These are phyloP conservation scores for Chroicocephalus ridibundus DNA, from an alignment of 2,113 vertebrate species.

Conservation along the genomic window DNA sequence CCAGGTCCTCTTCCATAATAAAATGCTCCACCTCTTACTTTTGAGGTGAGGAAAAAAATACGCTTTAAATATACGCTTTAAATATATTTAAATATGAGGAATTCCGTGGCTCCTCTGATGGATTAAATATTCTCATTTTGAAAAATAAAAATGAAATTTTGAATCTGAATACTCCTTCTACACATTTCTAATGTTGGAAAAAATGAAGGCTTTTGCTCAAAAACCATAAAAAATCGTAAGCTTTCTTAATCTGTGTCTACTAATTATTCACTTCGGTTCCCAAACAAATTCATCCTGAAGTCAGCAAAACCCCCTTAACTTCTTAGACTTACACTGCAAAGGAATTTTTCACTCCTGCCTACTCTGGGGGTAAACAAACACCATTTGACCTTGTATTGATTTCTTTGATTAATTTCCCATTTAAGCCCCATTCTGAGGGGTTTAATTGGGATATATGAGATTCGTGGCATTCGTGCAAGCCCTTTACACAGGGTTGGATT, in stretches of 20 bases:
- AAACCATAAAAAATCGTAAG: not conserved
- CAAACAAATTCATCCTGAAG: not conserved
- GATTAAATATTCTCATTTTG: not conserved
- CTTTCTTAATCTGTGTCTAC: not conserved
- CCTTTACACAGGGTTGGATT: not conserved
- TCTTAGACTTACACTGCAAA: not conserved
- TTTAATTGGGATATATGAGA: slow-evolving; percentile 2
- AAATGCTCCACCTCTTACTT: not conserved
- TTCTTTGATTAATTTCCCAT: slow-evolving; percentile 41
- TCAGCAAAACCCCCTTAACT: slow-evolving; percentile 19
- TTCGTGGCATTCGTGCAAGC: not conserved
- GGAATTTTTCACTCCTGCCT: not conserved
- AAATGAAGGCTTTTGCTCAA: not conserved
- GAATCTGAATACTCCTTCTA: not conserved
- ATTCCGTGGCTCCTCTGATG: not conserved
- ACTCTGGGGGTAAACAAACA: not conserved
- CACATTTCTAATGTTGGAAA: not conserved
- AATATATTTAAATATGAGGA: not conserved
- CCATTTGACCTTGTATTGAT: slow-evolving; percentile 19
- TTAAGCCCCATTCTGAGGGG: not conserved
- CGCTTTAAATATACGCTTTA: not conserved
- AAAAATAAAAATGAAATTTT: not conserved
- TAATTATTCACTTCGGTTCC: not conserved
- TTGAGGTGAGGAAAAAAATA: not conserved
- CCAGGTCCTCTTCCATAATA: not conserved